phyloP scores from a whole-genome alignment of 2,888 invertebrate genomes.

The Cheilosia grossa region DNA sequence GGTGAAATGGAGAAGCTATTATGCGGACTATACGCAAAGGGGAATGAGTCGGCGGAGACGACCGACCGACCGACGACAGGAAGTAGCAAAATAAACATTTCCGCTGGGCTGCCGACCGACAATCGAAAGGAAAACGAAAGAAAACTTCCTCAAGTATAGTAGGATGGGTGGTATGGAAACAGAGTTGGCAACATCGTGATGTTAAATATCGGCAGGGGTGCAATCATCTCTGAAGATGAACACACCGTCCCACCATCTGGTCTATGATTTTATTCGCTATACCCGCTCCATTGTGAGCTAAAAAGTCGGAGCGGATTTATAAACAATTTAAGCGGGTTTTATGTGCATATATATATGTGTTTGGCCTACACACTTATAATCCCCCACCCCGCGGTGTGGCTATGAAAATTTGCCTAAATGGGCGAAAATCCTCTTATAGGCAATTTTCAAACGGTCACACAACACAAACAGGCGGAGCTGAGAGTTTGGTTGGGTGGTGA shows the following conservation, averaged over 20 bases:
- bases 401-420: slow-evolving; percentile 64
- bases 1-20: slow-evolving; percentile 73
- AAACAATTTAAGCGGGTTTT: slow-evolving; percentile 66
- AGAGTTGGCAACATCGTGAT: slow-evolving; percentile 15
- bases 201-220: slow-evolving; percentile 58
- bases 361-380: slow-evolving; percentile 27
- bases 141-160: slow-evolving; percentile 12
- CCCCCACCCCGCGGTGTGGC: background rate
- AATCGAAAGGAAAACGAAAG: slow-evolving; percentile 2
- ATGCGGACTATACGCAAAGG: slow-evolving; percentile 46
- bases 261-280: slow-evolving; percentile 11
- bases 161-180: background rate
- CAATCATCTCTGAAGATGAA: slow-evolving; percentile 50
- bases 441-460: slow-evolving; percentile 62
- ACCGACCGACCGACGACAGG: slow-evolving; percentile 13
- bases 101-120: slow-evolving; percentile 45
- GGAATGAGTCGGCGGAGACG: background rate
- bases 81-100: slow-evolving; percentile 71
- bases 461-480: slow-evolving; percentile 11
- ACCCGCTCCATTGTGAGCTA: slow-evolving; percentile 11
- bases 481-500: background rate
- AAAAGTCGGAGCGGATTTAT: slow-evolving; percentile 56
- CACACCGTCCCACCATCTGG: background rate
- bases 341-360: background rate
- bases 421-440: slow-evolving; percentile 58